Evolutionary conservation across 2,888 invertebrate genomes (phyloP).

Genomic region (Trichacis sp.): DNA sequence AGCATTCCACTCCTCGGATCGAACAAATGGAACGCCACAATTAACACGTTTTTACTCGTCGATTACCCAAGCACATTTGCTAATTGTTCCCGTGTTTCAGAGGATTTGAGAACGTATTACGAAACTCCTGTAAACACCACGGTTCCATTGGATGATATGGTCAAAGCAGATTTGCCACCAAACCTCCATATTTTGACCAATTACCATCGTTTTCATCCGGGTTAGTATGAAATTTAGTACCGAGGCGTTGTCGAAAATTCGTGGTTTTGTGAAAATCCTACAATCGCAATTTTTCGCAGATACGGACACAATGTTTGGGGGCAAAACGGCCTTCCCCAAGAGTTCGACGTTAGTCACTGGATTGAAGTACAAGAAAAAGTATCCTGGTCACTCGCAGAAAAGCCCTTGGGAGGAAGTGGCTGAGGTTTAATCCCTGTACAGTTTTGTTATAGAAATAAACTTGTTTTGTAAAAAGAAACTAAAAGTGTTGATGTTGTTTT

Average conservation of each 20-base stretch:
- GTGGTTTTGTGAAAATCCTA: no score
- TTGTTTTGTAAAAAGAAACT: neutral
- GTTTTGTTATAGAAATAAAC: neutral
- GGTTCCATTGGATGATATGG: constrained; percentile 81
- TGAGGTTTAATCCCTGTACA: neutral
- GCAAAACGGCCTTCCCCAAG: constrained; percentile 86
- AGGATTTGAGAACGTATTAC: constrained; percentile 81
- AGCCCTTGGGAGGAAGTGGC: neutral
- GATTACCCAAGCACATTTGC: no score
- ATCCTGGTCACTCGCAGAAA: constrained; percentile 76
- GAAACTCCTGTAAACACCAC: constrained; percentile 77
- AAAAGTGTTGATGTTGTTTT: no score
- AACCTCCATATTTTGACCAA: constrained; percentile 89
- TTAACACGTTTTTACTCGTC: no score
- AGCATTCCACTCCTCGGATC: neutral
- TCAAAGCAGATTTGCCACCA: constrained; percentile 81
- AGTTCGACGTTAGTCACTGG: constrained; percentile 88
- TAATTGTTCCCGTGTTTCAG: constrained; percentile 66
- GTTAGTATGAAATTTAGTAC: constrained; percentile 68
- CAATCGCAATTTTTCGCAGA: constrained; percentile 71
- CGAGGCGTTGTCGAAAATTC: no score
- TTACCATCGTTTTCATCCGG: constrained; percentile 86
- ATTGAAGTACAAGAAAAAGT: constrained; percentile 84
- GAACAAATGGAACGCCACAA: neutral
- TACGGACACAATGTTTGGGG: constrained; percentile 79